Percentiles rank a stretch among this genome's conserved stretches.
Conservation (phyloP, 2,113 vertebrate genomes). For the Pampusana beccarii region DNA sequence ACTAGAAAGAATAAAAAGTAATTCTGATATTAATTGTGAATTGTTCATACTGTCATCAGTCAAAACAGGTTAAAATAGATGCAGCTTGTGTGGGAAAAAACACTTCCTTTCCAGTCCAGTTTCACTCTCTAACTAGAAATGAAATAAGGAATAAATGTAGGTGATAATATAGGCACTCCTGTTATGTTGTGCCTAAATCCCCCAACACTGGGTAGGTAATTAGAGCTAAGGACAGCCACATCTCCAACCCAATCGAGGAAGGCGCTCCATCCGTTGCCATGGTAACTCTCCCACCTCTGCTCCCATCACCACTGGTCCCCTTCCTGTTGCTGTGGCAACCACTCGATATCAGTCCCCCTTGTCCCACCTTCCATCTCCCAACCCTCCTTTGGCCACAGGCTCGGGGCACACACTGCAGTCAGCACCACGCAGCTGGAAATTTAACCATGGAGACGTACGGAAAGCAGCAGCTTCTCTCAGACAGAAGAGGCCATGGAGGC, state of each 20-base stretch:
- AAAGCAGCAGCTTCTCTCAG: fast-evolving
- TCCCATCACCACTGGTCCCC: background rate
- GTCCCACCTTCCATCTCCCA: background rate
- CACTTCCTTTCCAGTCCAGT: background rate
- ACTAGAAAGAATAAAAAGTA: background rate
- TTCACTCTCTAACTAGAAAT: background rate
- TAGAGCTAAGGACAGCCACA: background rate
- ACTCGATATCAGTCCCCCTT: background rate
- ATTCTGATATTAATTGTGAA: background rate
- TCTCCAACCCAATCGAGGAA: background rate
- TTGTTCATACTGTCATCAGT: background rate
- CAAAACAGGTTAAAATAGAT: background rate
- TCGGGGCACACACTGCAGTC: fast-evolving
- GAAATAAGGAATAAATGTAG: background rate
- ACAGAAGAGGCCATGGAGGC: background rate
- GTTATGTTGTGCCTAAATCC: background rate
- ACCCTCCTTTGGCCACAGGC: background rate
- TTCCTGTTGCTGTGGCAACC: slow-evolving; percentile 51
- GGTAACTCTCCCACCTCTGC: slow-evolving; percentile 3
- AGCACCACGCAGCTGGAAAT: fast-evolving
- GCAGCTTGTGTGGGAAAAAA: background rate
- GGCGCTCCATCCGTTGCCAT: slow-evolving; percentile 1
- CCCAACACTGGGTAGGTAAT: background rate
- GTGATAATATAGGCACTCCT: background rate
- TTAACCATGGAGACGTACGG: fast-evolving